These are phyloP conservation scores for Agrilus mali DNA, from an alignment of 2,888 invertebrate genomes.

Conservation along the genomic window DNA sequence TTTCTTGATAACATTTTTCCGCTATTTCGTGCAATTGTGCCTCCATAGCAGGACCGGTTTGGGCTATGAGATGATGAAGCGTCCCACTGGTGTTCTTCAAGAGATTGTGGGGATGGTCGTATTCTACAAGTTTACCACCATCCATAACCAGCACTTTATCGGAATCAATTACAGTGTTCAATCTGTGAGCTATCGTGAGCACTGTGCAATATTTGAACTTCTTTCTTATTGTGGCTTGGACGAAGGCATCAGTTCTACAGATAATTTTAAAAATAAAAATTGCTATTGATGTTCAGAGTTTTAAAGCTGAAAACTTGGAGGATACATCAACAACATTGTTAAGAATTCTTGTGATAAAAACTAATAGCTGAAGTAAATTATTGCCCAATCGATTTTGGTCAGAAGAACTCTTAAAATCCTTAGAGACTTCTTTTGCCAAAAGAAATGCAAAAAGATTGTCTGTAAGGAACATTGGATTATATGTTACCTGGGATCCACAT, in stretches of 20 bases:
- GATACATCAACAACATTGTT: no score
- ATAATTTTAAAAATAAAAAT: slow-evolving; percentile 1
- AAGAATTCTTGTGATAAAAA: no score
- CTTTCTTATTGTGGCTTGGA: slow-evolving; percentile 60
- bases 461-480: background rate
- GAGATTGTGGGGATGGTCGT: slow-evolving; percentile 61
- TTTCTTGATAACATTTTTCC: slow-evolving; percentile 12
- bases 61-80: slow-evolving; percentile 53
- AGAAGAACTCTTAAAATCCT: background rate
- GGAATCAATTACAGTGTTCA: slow-evolving; percentile 75
- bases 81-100: slow-evolving; percentile 46
- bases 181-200: slow-evolving; percentile 67
- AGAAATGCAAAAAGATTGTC: no score
- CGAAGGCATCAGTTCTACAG: slow-evolving; percentile 51
- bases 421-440: background rate
- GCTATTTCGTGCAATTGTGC: slow-evolving; percentile 20
- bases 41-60: slow-evolving; percentile 43
- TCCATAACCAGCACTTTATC: slow-evolving; percentile 72
- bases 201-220: slow-evolving; percentile 68
- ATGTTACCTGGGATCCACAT: slow-evolving; percentile 70
- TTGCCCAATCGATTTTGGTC: background rate
- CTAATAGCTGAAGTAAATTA: background rate
- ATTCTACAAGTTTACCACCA: slow-evolving; percentile 61
- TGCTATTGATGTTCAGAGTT: no score
- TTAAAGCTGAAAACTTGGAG: no score